These are phyloP conservation scores for Solenopsis fugax DNA, from an alignment of 1,140 invertebrate species.

Conservation along the genomic window DNA sequence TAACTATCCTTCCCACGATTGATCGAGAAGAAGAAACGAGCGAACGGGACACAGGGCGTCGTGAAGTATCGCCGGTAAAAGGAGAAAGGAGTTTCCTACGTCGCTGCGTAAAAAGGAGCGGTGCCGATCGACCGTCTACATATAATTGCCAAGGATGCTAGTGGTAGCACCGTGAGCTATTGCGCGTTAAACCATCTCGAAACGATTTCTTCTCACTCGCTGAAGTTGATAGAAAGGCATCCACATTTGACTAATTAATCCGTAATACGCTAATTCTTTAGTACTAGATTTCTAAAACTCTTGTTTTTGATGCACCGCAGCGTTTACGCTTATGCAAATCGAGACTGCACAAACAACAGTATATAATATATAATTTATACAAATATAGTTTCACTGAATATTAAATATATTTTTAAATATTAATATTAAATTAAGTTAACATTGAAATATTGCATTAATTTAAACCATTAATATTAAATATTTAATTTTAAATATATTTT, in stretches of 20 bases:
- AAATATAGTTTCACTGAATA: no score
- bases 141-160: slow-evolving; percentile 52
- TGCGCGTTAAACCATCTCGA: slow-evolving; percentile 43
- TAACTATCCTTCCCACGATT: not conserved
- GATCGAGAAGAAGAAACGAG: slow-evolving; percentile 11
- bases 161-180: slow-evolving; percentile 24
- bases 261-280: not conserved
- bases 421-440: no score
- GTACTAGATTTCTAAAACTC: slow-evolving; percentile 18
- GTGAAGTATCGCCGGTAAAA: slow-evolving; percentile 54
- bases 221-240: slow-evolving; percentile 26
- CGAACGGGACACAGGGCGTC: not conserved
- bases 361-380: not conserved
- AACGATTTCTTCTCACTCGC: slow-evolving; percentile 28
- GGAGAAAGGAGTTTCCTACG: slow-evolving; percentile 60
- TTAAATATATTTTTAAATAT: no score
- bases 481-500: not conserved
- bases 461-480: no score
- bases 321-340: not conserved
- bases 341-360: not conserved
- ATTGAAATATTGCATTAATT: no score
- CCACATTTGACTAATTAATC: slow-evolving; percentile 36
- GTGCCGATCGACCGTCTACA: slow-evolving; percentile 1
- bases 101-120: slow-evolving; percentile 45
- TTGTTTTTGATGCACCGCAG: not conserved